Base-by-base conservation (phyloP, 1,140 invertebrate genomes). In the Lysiphlebus fabarum region DNA sequence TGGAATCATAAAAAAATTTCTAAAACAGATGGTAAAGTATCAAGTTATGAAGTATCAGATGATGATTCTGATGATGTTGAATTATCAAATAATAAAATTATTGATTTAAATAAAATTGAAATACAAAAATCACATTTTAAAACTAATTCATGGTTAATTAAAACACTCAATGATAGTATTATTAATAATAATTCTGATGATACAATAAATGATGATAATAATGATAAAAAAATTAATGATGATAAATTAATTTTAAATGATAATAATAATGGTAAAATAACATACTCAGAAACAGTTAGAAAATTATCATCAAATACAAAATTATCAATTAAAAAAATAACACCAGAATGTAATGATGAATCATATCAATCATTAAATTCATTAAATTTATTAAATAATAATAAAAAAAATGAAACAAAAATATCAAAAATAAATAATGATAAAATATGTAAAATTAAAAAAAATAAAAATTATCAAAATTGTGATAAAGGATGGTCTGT, bases 141-240 rank as follows among this genome's bases (percentile, higher is more conserved):
- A 59, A 77, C 76, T 9, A 75, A 78, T 62, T 73, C 71, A 34
- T 78, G 76, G 76, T 63, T 78, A 44, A 68, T 78, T 42, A 68
- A 68, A 48, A 77, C 75, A n/a, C 58, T 78, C 43, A 76, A 70
- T 53, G 71, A 71, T 17, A 68, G 64, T 33, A 58, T 68, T 41
- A 65, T 64, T 41, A 49, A 37, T 10, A 45, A 43, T 42, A 9
- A 38, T 17, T 48, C 50, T 4, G 53, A 58, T 37, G 48, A 7
- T 10, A 7, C 37, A 56, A n/a, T 41, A 38, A 7, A 53, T 45
- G 34, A 40, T 45, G 7, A 50, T 7, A 5, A 55, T 14, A 9
- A 1, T 26, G 17, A 65, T 41, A 49, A 37, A 10, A 45, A 43
- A 37, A 9, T 38, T 17, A 49, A 50, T 4, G 47, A 58, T 37